Evolutionary conservation across 2,797 vertebrate genomes (phyloP).

Genomic region (Limnodromus scolopaceus): DNA sequence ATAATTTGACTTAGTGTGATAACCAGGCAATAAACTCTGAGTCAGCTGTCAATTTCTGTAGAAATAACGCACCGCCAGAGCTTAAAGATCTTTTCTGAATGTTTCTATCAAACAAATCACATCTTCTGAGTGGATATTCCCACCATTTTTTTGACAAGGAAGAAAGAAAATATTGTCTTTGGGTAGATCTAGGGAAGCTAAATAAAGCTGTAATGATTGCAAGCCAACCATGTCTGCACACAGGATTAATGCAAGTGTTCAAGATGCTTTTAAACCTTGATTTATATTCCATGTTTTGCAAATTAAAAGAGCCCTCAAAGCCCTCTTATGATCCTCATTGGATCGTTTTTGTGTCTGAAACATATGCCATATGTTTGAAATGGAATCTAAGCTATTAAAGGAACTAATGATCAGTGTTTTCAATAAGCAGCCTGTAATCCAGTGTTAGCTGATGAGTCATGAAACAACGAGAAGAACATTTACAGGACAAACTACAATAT

Average conservation of each 20-base stretch:
- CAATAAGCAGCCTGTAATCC: neutral
- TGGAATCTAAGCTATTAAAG: neutral
- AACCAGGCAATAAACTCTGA: constrained; percentile 28
- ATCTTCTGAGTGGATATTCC: neutral
- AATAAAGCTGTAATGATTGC: neutral
- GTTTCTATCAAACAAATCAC: neutral
- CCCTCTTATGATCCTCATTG: neutral
- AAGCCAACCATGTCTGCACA: neutral
- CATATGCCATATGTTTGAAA: neutral
- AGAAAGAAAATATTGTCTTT: neutral
- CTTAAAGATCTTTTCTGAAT: neutral
- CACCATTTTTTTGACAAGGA: neutral
- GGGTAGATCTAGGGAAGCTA: neutral
- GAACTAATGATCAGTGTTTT: neutral
- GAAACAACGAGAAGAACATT: neutral
- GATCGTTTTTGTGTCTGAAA: neutral
- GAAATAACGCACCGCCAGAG: neutral
- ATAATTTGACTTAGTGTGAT: neutral
- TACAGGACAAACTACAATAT: neutral
- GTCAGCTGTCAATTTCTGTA: neutral
- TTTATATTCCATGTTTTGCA: neutral
- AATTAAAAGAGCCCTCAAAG: neutral
- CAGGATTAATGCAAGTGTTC: neutral
- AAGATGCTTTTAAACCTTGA: neutral
- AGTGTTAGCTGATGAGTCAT: neutral